Conservation (phyloP, 2,888 invertebrate species). For the Amblyjoppa proteus region DNA sequence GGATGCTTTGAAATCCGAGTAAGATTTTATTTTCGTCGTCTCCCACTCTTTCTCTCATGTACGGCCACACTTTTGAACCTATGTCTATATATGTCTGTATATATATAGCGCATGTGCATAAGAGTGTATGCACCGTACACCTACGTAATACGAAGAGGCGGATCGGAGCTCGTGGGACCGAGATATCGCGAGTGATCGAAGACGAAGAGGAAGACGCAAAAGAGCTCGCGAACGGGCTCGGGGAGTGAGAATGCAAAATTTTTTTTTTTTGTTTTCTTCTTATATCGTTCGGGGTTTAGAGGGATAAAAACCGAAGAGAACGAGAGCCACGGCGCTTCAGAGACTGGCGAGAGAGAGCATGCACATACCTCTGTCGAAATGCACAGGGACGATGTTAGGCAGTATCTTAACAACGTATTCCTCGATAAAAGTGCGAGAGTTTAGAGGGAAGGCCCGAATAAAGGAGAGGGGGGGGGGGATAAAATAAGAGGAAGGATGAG, state of each 20-base stretch:
- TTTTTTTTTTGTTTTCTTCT: not conserved
- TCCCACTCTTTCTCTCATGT: conserved; percentile 5
- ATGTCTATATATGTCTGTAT: conserved; percentile 29
- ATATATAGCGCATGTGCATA: conserved; percentile 17
- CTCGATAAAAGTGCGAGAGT: conserved; percentile 66
- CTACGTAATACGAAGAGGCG: conserved; percentile 45
- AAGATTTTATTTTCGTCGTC: conserved; percentile 68
- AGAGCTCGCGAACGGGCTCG: conserved; percentile 18
- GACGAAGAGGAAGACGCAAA: conserved; percentile 38
- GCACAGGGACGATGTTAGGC: conserved; percentile 68
- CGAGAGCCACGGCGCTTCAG: conserved; percentile 34
- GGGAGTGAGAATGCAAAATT: conserved; percentile 42
- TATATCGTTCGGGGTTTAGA: conserved; percentile 24
- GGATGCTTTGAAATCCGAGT: conserved; percentile 72
- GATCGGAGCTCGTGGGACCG: conserved; percentile 53
- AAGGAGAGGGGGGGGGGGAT: conserved; percentile 8
- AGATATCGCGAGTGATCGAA: conserved; percentile 52
- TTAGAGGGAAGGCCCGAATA: conserved; percentile 47
- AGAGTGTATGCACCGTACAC: not conserved
- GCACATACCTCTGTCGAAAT: conserved; percentile 71
- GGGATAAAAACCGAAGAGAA: conserved; percentile 34
- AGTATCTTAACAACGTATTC: conserved; percentile 74
- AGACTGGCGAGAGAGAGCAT: conserved; percentile 38
- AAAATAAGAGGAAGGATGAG: conserved; percentile 50
- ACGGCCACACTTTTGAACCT: conserved; percentile 36